Base-by-base conservation (phyloP, 2,113 vertebrate species). In the Heteronetta atricapilla region DNA sequence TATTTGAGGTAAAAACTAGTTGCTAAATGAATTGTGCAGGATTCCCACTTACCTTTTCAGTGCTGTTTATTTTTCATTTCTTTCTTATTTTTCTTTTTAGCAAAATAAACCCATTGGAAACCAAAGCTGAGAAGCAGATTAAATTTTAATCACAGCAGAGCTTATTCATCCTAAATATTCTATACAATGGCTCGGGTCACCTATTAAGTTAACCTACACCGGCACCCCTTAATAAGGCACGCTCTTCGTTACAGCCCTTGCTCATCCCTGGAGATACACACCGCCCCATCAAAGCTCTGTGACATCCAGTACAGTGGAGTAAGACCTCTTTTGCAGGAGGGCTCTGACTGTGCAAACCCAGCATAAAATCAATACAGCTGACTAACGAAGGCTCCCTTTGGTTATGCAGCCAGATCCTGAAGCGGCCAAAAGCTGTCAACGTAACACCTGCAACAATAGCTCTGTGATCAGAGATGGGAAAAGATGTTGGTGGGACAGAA, bases 321-420 rank as follows among this genome's bases (percentile, higher is more conserved):
- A 91, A 88, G 90, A 88, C 80, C 72, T 88, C 76, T 95, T 83
- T 67, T 72, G 73, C 86, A 84, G 53, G 10, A 40, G 52, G 62
- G 42, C 63, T 90, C 42, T 0, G 0, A 64, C 0, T 67, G 58
- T 59, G 79, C 70, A 84, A 82, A 88, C 56, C 34, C 53, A 81
- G 59, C 62, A 52, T 11, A 79, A 95, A 96, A 96, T 89, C 93
- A 92, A 91, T 88, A 93, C 25, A 78, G 73, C 42, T 86, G 77
- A 91, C 62, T 94, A 93, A 94, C 58, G 86, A 93, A 94, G 53
- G 60, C 86, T 76, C 62, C 76, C 83, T 86, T 62, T 79, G 69
- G 79, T 90, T 64, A 59, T 53, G 73, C 10, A 67, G 52, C 14
- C 56, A 94, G 81, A 86, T 23, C 53, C 62, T 55, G 4, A 86